These are phyloP conservation scores for Rhea americana DNA, from an alignment of 2,113 vertebrate species.

Conservation along the genomic window DNA sequence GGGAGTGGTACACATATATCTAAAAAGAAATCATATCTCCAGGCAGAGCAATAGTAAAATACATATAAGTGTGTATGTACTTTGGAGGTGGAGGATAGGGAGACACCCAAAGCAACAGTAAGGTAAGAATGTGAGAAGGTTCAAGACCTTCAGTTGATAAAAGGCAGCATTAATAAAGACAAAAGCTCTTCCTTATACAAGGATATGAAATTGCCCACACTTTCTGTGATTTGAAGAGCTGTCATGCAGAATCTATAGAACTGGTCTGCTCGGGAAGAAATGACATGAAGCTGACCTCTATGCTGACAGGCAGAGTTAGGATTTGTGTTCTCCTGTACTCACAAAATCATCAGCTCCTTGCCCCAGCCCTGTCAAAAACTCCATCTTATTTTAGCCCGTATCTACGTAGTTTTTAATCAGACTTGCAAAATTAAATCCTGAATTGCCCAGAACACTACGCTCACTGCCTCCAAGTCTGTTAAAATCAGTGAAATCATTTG, in stretches of 20 bases:
- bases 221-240: background rate
- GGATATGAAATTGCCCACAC: accelerated
- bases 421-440: background rate
- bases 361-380: background rate
- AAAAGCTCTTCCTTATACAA: background rate
- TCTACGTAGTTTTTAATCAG: background rate
- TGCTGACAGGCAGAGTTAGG: background rate
- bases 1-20: background rate
- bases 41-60: background rate
- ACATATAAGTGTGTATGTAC: accelerated
- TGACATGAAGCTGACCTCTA: too few relatives aligned
- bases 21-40: background rate
- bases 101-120: background rate
- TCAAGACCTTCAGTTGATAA: background rate
- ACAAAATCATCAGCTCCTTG: background rate
- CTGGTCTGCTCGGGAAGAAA: background rate
- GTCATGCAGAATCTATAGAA: background rate
- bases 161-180: background rate
- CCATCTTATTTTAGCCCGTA: background rate
- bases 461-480: background rate
- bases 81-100: background rate
- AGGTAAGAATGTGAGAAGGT: background rate
- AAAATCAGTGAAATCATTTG: background rate
- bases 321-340: background rate
- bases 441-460: background rate